Evolutionary conservation across 2,888 invertebrate genomes (phyloP), one percentile per base, ranked within the genome.

Genomic region (Flexamia atlantica): DNA sequence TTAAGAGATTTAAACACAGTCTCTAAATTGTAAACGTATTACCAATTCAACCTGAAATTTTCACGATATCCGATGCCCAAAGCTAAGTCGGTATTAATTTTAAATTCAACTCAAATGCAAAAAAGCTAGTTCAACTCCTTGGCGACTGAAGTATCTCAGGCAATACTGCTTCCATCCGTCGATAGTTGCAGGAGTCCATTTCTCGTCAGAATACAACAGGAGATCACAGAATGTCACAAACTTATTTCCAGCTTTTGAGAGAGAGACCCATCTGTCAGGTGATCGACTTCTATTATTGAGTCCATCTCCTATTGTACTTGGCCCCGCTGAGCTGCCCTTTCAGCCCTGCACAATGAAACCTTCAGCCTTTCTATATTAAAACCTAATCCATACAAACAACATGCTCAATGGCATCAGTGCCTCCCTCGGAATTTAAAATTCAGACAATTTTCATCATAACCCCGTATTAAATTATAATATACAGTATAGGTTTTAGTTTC

Each of bases 201-300:
- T 46, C 36, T 36, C 36, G 46, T 46, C 46, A 46, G n/a, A 17
- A 12, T 12, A 46, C 46, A 46, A 46, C 46, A 46, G 46, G 17
- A 4, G 7, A 46, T 46, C 46, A 46, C 10, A 7, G 36, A 9
- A 36, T 36, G 4, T 36, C 36, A n/a, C n/a, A 46, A 17, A 46
- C 46, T 46, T 46, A 46, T 46, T 46, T 46, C 46, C 7, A 46
- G 23, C 53, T 53, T 53, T 53, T 53, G 53, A 53, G 20, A 53
- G 20, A 23, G 3, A 5, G 20, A 23, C 2, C 53, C 53, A 7
- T 23, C 23, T 23, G 9, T 1, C 4, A 53, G 53, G 53, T 53
- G 23, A 53, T 53, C 20, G 20, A 23, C 53, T 20, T 53, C 20
- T 53, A 14, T 53, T 53, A 53, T 53, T 53, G 53, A 46, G 10